These are phyloP conservation scores for Chionis minor DNA, from an alignment of 2,113 vertebrate genomes.

Conservation along the genomic window DNA sequence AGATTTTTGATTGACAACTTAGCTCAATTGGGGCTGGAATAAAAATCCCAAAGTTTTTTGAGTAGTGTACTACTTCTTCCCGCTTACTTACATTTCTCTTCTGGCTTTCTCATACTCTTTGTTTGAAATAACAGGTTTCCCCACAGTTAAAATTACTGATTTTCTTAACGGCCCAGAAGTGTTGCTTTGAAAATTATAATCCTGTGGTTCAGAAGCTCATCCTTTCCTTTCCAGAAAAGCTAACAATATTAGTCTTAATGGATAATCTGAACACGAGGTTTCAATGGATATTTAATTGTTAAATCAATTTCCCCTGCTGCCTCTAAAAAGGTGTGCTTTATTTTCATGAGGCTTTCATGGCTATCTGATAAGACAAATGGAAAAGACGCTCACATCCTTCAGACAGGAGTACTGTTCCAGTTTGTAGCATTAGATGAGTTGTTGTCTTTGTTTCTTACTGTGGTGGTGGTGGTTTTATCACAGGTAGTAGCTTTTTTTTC, in stretches of 20 bases:
- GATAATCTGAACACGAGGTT: not conserved
- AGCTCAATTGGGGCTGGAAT: not conserved
- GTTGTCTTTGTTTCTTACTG: not conserved
- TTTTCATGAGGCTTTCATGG: not conserved
- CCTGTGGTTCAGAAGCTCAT: not conserved
- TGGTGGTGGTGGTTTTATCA: not conserved
- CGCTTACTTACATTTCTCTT: not conserved
- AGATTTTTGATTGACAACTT: not conserved
- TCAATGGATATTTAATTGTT: not conserved
- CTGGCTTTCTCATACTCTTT: not conserved
- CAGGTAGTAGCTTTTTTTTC: not conserved
- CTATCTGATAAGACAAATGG: not conserved
- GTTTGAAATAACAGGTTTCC: not conserved
- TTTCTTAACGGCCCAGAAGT: not conserved
- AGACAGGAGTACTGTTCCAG: not conserved
- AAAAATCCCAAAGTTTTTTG: not conserved
- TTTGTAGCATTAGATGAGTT: not conserved
- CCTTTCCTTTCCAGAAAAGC: not conserved
- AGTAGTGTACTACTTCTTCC: not conserved
- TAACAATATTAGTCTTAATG: not conserved
- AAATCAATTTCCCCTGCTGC: not conserved
- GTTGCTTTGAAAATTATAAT: not conserved
- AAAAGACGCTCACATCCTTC: not conserved
- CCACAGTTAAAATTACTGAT: not conserved
- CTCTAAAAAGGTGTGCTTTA: not conserved